Base-by-base conservation (phyloP, 2,797 vertebrate genomes). In the Melanogrammus aeglefinus region DNA sequence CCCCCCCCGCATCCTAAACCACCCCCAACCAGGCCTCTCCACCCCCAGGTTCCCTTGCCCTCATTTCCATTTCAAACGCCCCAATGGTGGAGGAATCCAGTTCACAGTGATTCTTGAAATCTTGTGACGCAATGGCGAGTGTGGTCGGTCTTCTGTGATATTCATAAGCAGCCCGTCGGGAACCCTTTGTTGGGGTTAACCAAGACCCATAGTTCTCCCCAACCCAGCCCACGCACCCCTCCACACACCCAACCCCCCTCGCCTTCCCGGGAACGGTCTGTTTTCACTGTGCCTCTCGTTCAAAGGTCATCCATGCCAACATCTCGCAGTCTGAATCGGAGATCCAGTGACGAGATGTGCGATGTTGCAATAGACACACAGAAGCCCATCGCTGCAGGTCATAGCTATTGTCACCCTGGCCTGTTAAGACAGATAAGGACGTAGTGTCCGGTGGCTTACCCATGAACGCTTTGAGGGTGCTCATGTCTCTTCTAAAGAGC, bases 21-120 rank as follows among this genome's bases (percentile, higher is more conserved):
- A 6, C 51, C 51, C 4, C 51, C 18, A 16, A 2, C 47, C 47
- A 57, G 47, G 4, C 18, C 18, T 7, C 47, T 16, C 16, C 47
- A 3, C 3, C 16, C 47, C 47, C 51, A 57, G 51, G 51, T 57
- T 16, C 5, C 51, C 18, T n/a, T 1, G 16, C 31, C 75, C 79
- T 86, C 72, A 86, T 87, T 88, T 87, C 31, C 75, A 85, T 90
- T 87, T 89, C 76, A 87, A 85, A 90, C 87, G 90, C 87, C 81
- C 90, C 88, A 76, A 78, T 84, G 57, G 83, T 88, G 86, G 47
- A 88, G 31, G 69, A 21, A 16, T 10, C 39, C 35, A n/a, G 6
- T 77, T 71, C n/a, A 38, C 24, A 5, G 69, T n/a, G 63, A 29
- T 84, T 90, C 88, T 87, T 88, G 21, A 18, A 0, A 77, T 66